Evolutionary conservation across 2,797 vertebrate species (phyloP).

Genomic region (Squalus acanthias): DNA sequence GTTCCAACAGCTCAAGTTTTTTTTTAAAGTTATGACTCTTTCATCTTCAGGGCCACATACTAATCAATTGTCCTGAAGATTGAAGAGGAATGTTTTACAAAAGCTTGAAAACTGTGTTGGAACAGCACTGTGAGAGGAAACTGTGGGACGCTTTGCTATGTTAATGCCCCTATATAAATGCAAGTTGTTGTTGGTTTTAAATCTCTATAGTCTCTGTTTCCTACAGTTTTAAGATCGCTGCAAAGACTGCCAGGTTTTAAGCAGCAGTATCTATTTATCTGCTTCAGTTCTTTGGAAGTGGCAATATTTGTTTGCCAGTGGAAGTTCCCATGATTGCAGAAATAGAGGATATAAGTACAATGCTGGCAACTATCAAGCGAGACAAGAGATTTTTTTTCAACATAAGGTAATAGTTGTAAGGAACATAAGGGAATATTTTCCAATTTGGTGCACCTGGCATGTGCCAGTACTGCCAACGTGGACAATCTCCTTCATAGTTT

Average conservation of each 20-base stretch:
- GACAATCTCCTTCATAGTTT: neutral
- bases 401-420: neutral
- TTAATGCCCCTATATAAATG: neutral
- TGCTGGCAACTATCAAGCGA: neutral
- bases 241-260: neutral
- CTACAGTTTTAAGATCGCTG: neutral
- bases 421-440: neutral
- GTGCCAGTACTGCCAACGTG: neutral
- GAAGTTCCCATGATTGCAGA: slow-evolving; percentile 16
- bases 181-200: neutral
- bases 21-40: neutral
- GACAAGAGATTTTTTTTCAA: neutral
- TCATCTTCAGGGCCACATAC: neutral
- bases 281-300: neutral
- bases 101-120: neutral
- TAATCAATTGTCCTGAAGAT: neutral
- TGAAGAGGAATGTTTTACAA: neutral
- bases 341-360: neutral
- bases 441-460: neutral
- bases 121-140: neutral
- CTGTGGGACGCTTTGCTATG: neutral
- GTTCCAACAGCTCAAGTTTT: neutral
- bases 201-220: neutral
- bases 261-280: neutral
- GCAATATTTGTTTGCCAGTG: neutral